Evolutionary conservation across 2,888 invertebrate species (phyloP), one percentile per base, ranked within the genome.

Genomic region (Drosophila niveifrons): DNA sequence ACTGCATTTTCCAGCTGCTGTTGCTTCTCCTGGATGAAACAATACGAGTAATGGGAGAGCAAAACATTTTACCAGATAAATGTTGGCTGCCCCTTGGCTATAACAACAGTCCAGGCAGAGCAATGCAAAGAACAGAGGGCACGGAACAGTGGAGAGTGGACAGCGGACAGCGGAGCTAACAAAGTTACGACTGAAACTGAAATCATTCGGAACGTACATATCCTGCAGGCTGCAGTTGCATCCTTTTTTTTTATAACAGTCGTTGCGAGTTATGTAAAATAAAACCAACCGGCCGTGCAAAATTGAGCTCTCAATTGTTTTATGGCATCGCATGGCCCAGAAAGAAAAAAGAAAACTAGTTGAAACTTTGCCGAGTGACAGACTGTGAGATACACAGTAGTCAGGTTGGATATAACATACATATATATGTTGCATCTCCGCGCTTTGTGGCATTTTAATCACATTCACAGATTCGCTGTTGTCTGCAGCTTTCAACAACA

Each of bases 231-330:
- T 65, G 70, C 75, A 72, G 72, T 64, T 71, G 48, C 72, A 73
- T 70, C 66, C 78, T 61, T 64, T 61, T 55, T 58, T 10, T 29
- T 7, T 17, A 43, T n/a, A 31, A 50, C 44, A 63, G 23, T 59
- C 48, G 57, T n/a, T 55, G 51, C 62, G 59, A 76, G 72, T 78
- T 84, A 81, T 87, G 75, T 76, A 85, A 68, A 78, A 76, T 70
- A 82, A 88, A 78, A 77, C 59, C 82, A 76, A 56, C 75, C 70
- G 58, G 72, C 69, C 77, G 86, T 66, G 43, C 80, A 77, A 77
- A 80, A 83, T 88, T 85, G 87, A 88, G 83, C 75, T 73, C 79
- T 82, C 88, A 75, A 88, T 85, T 88, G 84, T 81, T 88, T 85
- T 85, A 85, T 77, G 77, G 67, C 72, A 68, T 67, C 72, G 72